These are phyloP conservation scores for Oxyteleia sp. DNA, from an alignment of 2,888 invertebrate genomes.

Conservation along the genomic window DNA sequence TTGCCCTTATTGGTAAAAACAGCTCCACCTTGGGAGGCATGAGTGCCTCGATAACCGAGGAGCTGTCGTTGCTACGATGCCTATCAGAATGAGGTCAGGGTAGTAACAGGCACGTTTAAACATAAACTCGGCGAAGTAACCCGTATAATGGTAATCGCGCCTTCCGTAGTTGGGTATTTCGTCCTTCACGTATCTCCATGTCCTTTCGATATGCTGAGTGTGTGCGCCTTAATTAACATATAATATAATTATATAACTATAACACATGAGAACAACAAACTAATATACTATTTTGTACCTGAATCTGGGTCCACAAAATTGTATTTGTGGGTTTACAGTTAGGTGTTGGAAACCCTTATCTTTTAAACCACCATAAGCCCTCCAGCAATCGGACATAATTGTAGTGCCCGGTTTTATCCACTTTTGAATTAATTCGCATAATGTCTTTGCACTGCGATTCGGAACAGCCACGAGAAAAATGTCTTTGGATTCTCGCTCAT, in stretches of 20 bases:
- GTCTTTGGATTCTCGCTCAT: constrained; percentile 15
- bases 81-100: no score
- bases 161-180: constrained; percentile 28
- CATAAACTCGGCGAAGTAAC: constrained; percentile 31
- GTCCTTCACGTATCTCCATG: constrained; percentile 18
- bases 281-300: no score
- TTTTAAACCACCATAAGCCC: neutral
- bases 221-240: constrained; percentile 11
- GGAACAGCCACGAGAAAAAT: constrained; percentile 21
- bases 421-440: neutral
- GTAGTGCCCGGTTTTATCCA: constrained; percentile 15
- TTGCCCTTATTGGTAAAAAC: no score
- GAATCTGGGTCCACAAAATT: constrained; percentile 31
- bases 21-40: no score
- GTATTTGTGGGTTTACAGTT: constrained; percentile 11
- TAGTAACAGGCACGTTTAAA: no score
- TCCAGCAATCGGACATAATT: constrained; percentile 21
- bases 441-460: constrained; percentile 2
- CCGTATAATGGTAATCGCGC: neutral
- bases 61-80: no score
- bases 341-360: constrained; percentile 18
- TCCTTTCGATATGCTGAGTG: constrained; percentile 35
- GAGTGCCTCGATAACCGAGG: no score
- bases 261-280: no score
- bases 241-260: no score